Evolutionary conservation across 2,888 invertebrate genomes (phyloP).

Genomic region (Gasteruption jaculator): DNA sequence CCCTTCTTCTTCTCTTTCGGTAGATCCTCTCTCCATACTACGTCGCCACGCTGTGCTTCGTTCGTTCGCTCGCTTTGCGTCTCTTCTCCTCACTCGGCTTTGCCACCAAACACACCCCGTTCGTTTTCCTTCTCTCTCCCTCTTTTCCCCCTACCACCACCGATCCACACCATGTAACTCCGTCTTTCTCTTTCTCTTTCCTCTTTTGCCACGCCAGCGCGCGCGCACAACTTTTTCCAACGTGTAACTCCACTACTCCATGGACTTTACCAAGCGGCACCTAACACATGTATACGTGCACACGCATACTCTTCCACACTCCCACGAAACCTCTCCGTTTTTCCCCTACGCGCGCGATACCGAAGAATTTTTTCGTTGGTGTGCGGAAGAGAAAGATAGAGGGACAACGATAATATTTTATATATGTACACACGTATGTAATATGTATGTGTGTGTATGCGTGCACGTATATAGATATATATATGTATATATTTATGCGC

Average conservation of each 20-base stretch:
- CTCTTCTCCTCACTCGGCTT: conserved; percentile 11
- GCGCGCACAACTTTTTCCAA: background rate
- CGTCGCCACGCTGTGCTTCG: conserved; percentile 12
- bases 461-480: no score
- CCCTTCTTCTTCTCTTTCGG: conserved; percentile 1
- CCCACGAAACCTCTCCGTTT: conserved; percentile 8
- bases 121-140: conserved; percentile 40
- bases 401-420: no score
- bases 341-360: conserved; percentile 11
- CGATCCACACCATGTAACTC: conserved; percentile 27
- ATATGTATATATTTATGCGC: no score
- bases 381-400: no score
- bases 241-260: background rate
- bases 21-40: conserved; percentile 1
- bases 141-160: conserved; percentile 36
- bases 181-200: conserved; percentile 20
- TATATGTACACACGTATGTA: no score
- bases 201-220: conserved; percentile 12
- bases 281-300: conserved; percentile 8
- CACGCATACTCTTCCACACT: conserved; percentile 6
- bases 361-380: no score
- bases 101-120: no score
- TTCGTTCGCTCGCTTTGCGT: conserved; percentile 10
- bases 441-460: no score
- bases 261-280: conserved; percentile 2